Evolutionary conservation across 1,140 invertebrate species (phyloP).

Genomic region (Halesus radiatus): DNA sequence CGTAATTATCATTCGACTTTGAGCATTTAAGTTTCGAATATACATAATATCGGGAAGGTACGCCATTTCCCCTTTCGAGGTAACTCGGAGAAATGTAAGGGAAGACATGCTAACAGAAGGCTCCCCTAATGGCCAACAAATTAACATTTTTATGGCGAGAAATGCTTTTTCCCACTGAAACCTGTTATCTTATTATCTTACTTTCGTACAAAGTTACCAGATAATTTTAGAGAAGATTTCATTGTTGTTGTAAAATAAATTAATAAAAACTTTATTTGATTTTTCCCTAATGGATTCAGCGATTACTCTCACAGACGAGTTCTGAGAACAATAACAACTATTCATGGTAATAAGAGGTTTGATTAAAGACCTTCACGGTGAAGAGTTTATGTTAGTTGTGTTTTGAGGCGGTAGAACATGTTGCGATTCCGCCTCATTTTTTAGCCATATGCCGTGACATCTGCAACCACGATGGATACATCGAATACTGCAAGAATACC

Average conservation of each 20-base stretch:
- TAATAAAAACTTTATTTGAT: no score
- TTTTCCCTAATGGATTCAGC: no score
- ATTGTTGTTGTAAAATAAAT: not conserved
- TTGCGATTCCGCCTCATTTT: no score
- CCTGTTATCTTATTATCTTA: conserved; percentile 33
- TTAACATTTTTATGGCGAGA: conserved; percentile 46
- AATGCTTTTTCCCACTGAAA: conserved; percentile 4
- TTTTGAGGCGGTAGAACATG: no score
- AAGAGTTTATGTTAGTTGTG: no score
- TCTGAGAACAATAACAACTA: no score
- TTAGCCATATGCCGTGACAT: no score
- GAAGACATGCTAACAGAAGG: conserved; percentile 3
- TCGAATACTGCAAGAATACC: no score
- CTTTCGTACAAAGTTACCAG: not conserved
- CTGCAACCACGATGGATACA: no score
- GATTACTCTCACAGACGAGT: no score
- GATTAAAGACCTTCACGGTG: no score
- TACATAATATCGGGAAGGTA: not conserved
- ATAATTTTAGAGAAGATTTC: conserved; percentile 8
- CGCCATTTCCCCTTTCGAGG: conserved; percentile 2
- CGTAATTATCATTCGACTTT: not conserved
- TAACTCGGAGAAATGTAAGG: conserved; percentile 1
- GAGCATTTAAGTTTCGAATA: not conserved
- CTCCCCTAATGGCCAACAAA: conserved; percentile 41
- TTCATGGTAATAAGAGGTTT: no score